These are phyloP conservation scores for Brienomyrus brachyistius DNA, from an alignment of 2,113 vertebrate species.

Conservation along the genomic window DNA sequence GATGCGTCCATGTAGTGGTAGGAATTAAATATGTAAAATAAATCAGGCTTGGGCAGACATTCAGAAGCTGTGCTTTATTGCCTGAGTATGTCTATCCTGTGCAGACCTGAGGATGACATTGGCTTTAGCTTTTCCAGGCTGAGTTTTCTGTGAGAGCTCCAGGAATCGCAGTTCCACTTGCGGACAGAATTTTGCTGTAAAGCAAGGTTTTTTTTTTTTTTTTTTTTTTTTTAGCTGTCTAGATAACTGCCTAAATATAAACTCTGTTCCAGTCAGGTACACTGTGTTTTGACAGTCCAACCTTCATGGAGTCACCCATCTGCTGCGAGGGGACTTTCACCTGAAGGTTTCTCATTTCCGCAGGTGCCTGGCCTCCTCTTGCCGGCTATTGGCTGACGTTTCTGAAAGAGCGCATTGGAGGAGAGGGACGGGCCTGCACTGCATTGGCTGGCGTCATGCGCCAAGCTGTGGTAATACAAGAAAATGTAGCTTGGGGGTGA, in stretches of 20 bases:
- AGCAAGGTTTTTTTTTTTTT: not conserved
- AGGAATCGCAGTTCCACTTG: not conserved
- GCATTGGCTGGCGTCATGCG: not conserved
- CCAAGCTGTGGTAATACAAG: not conserved
- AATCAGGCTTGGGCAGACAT: not conserved
- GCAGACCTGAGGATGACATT: not conserved
- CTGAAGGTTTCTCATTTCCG: constrained; percentile 5
- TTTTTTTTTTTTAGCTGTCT: not conserved
- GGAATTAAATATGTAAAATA: not conserved
- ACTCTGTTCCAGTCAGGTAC: not conserved
- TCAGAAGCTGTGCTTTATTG: not conserved
- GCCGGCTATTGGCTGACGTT: constrained; percentile 1
- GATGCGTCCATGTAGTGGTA: not conserved
- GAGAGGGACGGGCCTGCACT: not conserved
- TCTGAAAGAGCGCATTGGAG: not conserved
- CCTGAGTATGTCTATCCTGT: not conserved
- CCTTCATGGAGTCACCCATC: not conserved
- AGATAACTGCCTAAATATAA: constrained; percentile 5
- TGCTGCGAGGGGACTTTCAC: not conserved
- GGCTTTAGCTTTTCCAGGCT: not conserved
- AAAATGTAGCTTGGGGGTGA: not conserved
- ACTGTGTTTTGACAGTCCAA: constrained; percentile 4
- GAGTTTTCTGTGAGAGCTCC: not conserved
- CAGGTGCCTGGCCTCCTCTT: not conserved
- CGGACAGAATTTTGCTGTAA: not conserved